A percentile compares a stretch with the other conserved stretches of the same genome.
These are phyloP conservation scores for Sebastes goodei DNA, from an alignment of 2,797 vertebrate species.

Conservation along the genomic window DNA sequence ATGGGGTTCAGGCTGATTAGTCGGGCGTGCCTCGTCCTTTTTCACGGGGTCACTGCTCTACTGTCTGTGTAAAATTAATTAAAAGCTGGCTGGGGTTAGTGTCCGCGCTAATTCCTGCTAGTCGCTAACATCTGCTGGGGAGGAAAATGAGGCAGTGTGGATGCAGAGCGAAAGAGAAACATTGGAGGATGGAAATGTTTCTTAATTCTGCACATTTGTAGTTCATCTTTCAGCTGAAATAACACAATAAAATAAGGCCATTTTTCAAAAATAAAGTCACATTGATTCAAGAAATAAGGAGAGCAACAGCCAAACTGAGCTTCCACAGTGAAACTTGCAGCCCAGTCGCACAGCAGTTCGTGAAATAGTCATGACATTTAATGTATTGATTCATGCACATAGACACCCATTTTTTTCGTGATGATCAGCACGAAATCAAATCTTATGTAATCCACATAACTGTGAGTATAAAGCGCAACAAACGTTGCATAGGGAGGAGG, in stretches of 20 bases:
- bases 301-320: not conserved
- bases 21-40: constrained; percentile 70
- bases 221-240: not conserved
- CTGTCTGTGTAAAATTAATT: constrained; percentile 84
- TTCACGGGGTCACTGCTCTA: constrained; percentile 75
- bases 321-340: not conserved
- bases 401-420: too few relatives aligned
- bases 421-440: too few relatives aligned
- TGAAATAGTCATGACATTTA: fast-evolving
- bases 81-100: constrained; percentile 74
- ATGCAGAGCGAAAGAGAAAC: constrained; percentile 1
- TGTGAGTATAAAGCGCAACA: too few relatives aligned
- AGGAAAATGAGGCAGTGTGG: not conserved
- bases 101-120: constrained; percentile 64
- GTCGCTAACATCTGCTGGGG: constrained; percentile 59
- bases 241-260: not conserved
- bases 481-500: too few relatives aligned
- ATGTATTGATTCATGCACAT: too few relatives aligned
- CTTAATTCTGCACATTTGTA: not conserved
- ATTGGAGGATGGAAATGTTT: not conserved
- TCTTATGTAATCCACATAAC: too few relatives aligned
- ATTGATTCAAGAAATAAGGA: not conserved
- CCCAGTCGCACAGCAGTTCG: fast-evolving
- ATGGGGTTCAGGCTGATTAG: constrained; percentile 80
- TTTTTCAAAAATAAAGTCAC: not conserved